Percentiles rank a stretch among this genome's conserved stretches.
Evolutionary conservation across 2,888 invertebrate genomes (phyloP).

Genomic region (Erebia palarica): DNA sequence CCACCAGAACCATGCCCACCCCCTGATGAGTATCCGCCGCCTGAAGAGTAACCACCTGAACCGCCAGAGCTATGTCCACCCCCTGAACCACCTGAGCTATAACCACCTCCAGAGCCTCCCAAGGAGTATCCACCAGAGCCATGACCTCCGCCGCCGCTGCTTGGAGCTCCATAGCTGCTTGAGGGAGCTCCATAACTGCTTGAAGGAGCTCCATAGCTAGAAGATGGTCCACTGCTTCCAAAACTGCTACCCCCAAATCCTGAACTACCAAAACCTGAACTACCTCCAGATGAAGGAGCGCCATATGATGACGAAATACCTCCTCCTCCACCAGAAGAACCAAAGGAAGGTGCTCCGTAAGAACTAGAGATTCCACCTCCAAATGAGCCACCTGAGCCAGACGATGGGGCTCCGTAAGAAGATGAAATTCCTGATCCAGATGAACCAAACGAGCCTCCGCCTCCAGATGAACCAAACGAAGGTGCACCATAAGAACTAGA

Average conservation of each 20-base stretch:
- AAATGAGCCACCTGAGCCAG: conserved; percentile 51
- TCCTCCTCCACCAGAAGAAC: conserved; percentile 32
- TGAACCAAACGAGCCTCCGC: conserved; percentile 51
- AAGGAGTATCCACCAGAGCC: conserved; percentile 38
- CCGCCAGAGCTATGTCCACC: neutral
- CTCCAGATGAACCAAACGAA: conserved; percentile 49
- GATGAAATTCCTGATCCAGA: conserved; percentile 60
- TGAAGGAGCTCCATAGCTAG: conserved; percentile 66
- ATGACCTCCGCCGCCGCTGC: conserved; percentile 63
- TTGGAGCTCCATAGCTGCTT: conserved; percentile 52
- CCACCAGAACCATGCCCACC: neutral
- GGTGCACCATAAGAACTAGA: conserved; percentile 26
- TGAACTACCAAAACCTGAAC: conserved; percentile 48
- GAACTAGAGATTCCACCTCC: conserved; percentile 52
- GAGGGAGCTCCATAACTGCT: conserved; percentile 45
- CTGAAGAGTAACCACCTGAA: neutral
- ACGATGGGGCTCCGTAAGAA: conserved; percentile 58
- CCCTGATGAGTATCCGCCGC: neutral
- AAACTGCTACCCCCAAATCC: conserved; percentile 45
- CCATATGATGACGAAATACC: conserved; percentile 68
- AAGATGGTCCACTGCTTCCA: conserved; percentile 53
- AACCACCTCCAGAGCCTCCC: conserved; percentile 55
- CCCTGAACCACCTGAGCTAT: neutral
- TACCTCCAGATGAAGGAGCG: conserved; percentile 49
- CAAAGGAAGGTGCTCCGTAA: conserved; percentile 58